Conservation (phyloP, 2,888 invertebrate genomes). For the Abrostola tripartita region DNA sequence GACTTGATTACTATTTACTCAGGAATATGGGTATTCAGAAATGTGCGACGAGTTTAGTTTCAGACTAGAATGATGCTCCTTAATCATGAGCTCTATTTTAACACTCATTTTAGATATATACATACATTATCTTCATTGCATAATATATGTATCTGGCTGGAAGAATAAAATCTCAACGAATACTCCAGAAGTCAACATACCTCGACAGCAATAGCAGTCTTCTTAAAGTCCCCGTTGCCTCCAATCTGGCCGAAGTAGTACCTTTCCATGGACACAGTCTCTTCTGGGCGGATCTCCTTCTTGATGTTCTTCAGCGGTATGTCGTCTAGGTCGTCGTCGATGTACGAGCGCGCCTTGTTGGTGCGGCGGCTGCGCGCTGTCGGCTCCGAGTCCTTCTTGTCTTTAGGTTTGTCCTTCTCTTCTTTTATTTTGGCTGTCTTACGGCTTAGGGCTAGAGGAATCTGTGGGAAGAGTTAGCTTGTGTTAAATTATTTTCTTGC, state of each 20-base stretch:
- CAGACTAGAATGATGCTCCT: no score
- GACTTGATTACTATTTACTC: no score
- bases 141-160: no score
- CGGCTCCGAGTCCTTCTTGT: constrained; percentile 48
- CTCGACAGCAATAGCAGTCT: constrained; percentile 78
- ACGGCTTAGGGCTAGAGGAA: constrained; percentile 78
- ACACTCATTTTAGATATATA: no score
- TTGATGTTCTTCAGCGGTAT: constrained; percentile 80
- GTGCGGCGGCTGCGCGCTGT: constrained; percentile 62
- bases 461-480: constrained; percentile 53
- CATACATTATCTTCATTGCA: no score
- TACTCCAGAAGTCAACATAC: constrained; percentile 56
- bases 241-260: constrained; percentile 90
- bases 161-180: neutral
- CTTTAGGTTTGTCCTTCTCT: constrained; percentile 70
- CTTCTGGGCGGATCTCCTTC: constrained; percentile 78
- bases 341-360: constrained; percentile 72
- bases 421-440: constrained; percentile 77
- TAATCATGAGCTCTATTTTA: neutral
- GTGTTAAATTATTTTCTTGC: neutral
- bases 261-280: constrained; percentile 88
- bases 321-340: constrained; percentile 80
- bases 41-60: no score
- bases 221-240: constrained; percentile 60
- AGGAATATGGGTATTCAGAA: no score